Base-by-base conservation (phyloP, 1,140 invertebrate species). In the Oscheius sp. region DNA sequence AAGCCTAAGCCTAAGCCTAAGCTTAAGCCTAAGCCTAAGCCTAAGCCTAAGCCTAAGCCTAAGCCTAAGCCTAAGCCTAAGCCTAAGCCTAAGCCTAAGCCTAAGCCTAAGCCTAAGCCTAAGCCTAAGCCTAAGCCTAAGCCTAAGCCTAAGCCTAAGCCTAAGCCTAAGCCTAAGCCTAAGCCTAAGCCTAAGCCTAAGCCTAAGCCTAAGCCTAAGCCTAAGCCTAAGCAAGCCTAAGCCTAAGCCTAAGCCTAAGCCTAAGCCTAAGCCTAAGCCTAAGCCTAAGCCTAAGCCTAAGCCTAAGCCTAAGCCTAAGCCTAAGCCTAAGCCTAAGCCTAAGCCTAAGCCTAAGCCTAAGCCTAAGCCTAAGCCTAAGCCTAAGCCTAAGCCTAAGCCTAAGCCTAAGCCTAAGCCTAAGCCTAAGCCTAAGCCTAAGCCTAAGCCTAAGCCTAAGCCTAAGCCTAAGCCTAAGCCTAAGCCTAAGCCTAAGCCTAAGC, bases 101-200 rank as follows among this genome's bases (percentile, higher is more conserved):
- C 58, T 61, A 31, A 61, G 58, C 58, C 58, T 61, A 61, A 61
- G 58, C 58, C 58, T 61, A 61, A 61, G 58, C 58, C n/a, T 61
- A 61, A 28, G 26, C 58, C 58, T 61, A 61, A 61, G 58, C 58
- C 28, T 4, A 61, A 61, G 58, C 58, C 4, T 4, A 61, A 61
- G 13, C 13, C 13, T 61, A 61, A 61, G 58, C 58, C 13, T 26
- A 55, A 55, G 52, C 13, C 13, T 55, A 55, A 55, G 52, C 52
- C 58, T 61, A 61, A 61, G 59, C 59, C 59, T 62, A 62, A 62
- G 59, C 59, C 59, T 62, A 62, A 62, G 59, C 59, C 59, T 62
- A 62, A 62, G 59, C 59, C 59, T 62, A 62, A 62, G 59, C 59
- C 59, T 62, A 62, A 62, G 59, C 59, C 59, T 62, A 62, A 62